Conservation (phyloP, 2,888 invertebrate species). For the Camponotus fellah region DNA sequence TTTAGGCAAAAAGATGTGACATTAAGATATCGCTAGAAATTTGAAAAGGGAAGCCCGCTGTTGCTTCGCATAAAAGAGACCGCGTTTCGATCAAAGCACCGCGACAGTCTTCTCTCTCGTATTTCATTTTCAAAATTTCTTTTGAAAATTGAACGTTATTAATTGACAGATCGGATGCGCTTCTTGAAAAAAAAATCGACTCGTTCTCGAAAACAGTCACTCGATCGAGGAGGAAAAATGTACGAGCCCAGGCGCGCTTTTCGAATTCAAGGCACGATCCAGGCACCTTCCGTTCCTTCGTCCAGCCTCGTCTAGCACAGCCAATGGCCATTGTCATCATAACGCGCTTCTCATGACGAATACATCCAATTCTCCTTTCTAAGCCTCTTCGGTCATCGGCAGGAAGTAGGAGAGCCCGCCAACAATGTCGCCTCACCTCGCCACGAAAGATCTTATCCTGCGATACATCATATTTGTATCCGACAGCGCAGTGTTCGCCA, state of each 20-base stretch:
- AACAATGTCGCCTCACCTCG: slow-evolving; percentile 33
- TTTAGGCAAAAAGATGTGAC: not conserved
- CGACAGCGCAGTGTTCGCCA: not conserved
- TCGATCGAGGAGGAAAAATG: slow-evolving; percentile 56
- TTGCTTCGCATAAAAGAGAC: slow-evolving; percentile 1
- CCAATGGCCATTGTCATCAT: slow-evolving; percentile 57
- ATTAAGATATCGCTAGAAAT: slow-evolving; percentile 20
- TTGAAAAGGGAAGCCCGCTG: not conserved
- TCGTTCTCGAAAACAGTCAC: slow-evolving; percentile 69
- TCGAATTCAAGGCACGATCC: slow-evolving; percentile 82
- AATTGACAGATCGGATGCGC: slow-evolving; percentile 56
- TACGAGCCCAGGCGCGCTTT: slow-evolving; percentile 66
- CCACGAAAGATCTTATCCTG: slow-evolving; percentile 53
- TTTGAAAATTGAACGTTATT: slow-evolving; percentile 58
- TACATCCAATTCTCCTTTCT: slow-evolving; percentile 71
- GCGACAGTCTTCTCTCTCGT: not conserved
- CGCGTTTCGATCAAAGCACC: slow-evolving; percentile 1
- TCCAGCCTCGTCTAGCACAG: slow-evolving; percentile 62
- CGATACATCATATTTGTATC: slow-evolving; percentile 18
- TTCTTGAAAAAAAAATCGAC: slow-evolving; percentile 70
- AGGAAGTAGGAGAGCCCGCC: slow-evolving; percentile 65
- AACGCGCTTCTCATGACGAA: slow-evolving; percentile 59
- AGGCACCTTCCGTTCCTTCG: slow-evolving; percentile 82
- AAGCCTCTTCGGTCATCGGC: slow-evolving; percentile 66
- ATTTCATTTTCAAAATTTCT: slow-evolving; percentile 49